A percentile compares a stretch with the other conserved stretches of the same genome.
Evolutionary conservation across 2,888 invertebrate species (phyloP).

Genomic region (Synanthedon formicaeformis): DNA sequence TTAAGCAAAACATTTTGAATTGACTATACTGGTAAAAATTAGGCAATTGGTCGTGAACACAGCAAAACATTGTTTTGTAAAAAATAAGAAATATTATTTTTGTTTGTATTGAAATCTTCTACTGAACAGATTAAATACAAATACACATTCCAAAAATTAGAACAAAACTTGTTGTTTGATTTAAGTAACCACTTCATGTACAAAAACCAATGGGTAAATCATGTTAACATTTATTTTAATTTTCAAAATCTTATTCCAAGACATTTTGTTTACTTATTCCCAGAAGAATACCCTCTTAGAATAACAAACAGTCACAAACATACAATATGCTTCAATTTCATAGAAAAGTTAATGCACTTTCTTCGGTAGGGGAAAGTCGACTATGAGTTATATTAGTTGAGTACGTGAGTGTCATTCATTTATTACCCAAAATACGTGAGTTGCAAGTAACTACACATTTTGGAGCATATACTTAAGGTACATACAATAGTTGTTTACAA

Average conservation of each 20-base stretch:
- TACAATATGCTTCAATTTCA: conserved; percentile 29
- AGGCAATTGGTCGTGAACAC: too few species aligned
- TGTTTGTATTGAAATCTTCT: too few species aligned
- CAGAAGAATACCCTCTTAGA: conserved; percentile 8
- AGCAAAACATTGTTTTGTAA: too few species aligned
- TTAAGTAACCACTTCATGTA: too few species aligned
- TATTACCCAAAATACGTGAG: conserved; percentile 20
- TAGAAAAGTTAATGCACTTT: conserved; percentile 15
- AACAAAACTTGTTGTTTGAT: too few species aligned
- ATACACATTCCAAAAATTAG: too few species aligned
- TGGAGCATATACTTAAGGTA: too few species aligned
- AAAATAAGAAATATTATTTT: too few species aligned
- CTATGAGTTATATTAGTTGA: conserved; percentile 48
- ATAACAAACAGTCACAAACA: conserved; percentile 5
- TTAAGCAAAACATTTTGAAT: too few species aligned
- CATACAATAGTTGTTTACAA: too few species aligned
- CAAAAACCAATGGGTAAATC: neutral
- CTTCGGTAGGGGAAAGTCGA: conserved; percentile 17
- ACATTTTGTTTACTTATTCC: neutral
- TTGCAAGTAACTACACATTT: conserved; percentile 8
- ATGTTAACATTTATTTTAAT: neutral
- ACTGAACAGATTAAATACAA: too few species aligned
- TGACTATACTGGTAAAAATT: too few species aligned
- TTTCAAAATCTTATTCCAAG: neutral
- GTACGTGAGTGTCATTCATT: conserved; percentile 42